A percentile compares a stretch with the other conserved stretches of the same genome.
Conservation (phyloP, 2,797 vertebrate genomes). For the Bothrops alternatus region DNA sequence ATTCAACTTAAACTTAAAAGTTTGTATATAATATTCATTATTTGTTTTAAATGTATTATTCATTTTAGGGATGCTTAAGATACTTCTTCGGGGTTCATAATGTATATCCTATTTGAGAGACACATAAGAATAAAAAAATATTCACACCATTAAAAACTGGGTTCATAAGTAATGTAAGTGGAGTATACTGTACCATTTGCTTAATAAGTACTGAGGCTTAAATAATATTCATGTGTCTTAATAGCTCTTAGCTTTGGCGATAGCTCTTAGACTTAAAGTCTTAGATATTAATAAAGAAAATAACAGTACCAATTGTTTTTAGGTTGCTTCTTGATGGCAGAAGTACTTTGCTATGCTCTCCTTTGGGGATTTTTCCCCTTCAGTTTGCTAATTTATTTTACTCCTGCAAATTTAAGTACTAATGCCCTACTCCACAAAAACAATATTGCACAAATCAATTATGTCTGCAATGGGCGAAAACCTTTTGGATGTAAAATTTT, state of each 20-base stretch:
- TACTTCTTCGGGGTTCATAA: not conserved
- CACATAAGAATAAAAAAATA: not conserved
- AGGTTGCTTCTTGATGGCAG: not conserved
- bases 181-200: not conserved
- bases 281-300: not conserved
- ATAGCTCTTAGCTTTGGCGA: too few relatives aligned
- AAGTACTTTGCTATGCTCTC: not conserved
- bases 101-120: not conserved
- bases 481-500: not conserved
- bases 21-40: not conserved
- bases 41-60: not conserved
- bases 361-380: not conserved
- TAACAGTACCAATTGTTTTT: not conserved
- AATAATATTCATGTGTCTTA: not conserved
- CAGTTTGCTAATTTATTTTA: not conserved
- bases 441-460: not conserved
- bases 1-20: not conserved
- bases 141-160: not conserved
- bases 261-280: too few relatives aligned
- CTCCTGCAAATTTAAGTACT: not conserved
- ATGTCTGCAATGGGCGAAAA: not conserved
- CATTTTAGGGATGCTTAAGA: not conserved
- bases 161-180: not conserved
- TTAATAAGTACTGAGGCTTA: not conserved
- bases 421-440: not conserved